A percentile compares a stretch with the other conserved stretches of the same genome.
phyloP scores from a whole-genome alignment of 37 sponge, comb jelly and placozoan genomes.

The Diacarnus erythraeanus region DNA sequence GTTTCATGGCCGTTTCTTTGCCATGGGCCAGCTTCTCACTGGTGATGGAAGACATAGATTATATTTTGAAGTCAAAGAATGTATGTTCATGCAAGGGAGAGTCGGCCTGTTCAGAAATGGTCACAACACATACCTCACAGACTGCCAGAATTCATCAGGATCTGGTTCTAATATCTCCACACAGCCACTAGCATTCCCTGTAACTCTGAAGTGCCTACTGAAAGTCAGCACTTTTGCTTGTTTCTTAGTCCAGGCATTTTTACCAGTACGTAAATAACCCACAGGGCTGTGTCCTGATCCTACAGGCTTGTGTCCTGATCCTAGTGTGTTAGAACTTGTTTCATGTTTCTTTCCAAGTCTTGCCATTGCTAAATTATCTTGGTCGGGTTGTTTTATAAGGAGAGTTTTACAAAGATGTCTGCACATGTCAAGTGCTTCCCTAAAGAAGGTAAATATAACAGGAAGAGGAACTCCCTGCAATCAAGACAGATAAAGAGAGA shows the following conservation, averaged over 20 bases:
- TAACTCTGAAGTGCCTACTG: constrained; percentile 19
- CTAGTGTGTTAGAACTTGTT: background rate
- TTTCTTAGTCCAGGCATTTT: background rate
- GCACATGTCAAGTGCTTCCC: constrained; percentile 2
- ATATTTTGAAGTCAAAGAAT: too few relatives aligned
- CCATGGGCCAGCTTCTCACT: constrained; percentile 4
- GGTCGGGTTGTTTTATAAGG: background rate
- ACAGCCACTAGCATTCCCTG: background rate
- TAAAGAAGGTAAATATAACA: constrained; percentile 13
- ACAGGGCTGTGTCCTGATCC: background rate
- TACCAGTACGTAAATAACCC: too few relatives aligned
- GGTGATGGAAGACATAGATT: background rate
- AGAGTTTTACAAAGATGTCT: background rate
- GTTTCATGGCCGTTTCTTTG: background rate
- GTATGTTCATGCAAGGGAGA: too few relatives aligned
- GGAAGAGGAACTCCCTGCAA: constrained; percentile 26
- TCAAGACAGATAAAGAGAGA: too few relatives aligned
- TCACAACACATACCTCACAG: too few relatives aligned
- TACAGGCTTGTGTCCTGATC: background rate
- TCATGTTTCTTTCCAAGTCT: background rate
- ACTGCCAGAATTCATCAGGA: too few relatives aligned
- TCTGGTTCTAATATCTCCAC: too few relatives aligned
- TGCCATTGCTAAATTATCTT: background rate
- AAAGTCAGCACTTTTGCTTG: constrained; percentile 3
- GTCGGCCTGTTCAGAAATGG: too few relatives aligned